Base-by-base conservation (phyloP, 2,113 vertebrate genomes). In the Podarcis muralis region DNA sequence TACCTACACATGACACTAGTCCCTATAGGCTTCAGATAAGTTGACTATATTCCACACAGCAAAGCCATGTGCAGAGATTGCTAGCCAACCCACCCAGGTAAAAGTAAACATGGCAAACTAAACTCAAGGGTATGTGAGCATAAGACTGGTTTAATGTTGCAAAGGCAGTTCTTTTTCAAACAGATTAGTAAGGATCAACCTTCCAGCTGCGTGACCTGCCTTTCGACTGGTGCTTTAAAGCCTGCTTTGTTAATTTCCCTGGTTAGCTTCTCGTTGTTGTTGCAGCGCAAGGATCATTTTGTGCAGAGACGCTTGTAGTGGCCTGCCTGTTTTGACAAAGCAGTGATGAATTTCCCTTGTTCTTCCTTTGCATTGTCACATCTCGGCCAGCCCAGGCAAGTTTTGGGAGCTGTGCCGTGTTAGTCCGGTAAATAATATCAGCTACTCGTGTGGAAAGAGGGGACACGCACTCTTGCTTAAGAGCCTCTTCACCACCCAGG, bases 331-430 rank as follows among this genome's bases (percentile, higher is more conserved):
- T 91, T 95, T 93, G 89, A 94, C 94, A 96, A 94, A 94, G 92
- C 96, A 96, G 96, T 92, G 94, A 95, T 95, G 95, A 93, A 62
- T 62, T 62, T 62, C 62, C 16, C 94, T 93, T 96, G 9, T 74
- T 74, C 72, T 4, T 74, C 6, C 95, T 91, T 91, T 93, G 43
- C 81, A 89, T 87, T 37, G 90, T 91, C 80, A 90, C 76, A 83
- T 83, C 90, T 83, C 89, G 91, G 89, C 93, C 92, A 93, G 92
- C 91, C 93, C 88, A 84, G 92, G 90, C 93, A 95, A 92, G 94
- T 89, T 92, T 83, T 2, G 57, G 69, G 53, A 87, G 72, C 68
- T 89, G 77, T 92, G 88, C 48, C 62, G 9, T 32, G 35, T 93
- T 90, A 91, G 85, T 75, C 92, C 88, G 82, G 71, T 88, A 91